These are phyloP conservation scores for Tetragnatha montana DNA, from an alignment of 2,888 invertebrate genomes.

Conservation along the genomic window DNA sequence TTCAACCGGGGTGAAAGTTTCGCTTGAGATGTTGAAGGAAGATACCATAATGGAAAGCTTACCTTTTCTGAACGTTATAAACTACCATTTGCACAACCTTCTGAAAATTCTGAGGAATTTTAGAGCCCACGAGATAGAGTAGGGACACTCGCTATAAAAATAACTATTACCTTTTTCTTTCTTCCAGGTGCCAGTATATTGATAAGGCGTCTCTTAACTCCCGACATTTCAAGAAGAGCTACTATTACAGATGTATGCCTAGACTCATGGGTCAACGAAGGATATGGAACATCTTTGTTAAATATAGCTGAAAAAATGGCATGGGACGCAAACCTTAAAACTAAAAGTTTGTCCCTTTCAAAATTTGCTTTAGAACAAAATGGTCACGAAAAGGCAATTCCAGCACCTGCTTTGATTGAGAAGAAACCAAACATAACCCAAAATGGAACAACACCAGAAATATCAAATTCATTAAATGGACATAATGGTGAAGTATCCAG, in stretches of 20 bases:
- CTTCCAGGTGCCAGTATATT: conserved; percentile 91
- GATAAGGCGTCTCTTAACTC: conserved; percentile 95
- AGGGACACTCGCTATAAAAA: neutral
- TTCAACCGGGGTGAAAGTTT: too few species aligned
- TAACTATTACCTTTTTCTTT: neutral
- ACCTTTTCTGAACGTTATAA: too few species aligned
- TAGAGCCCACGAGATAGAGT: too few species aligned
- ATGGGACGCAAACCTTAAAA: conserved; percentile 2
- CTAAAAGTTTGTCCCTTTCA: conserved; percentile 79
- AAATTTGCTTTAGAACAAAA: conserved; percentile 80
- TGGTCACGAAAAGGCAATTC: neutral
- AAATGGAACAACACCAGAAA: neutral
- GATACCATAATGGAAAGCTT: too few species aligned
- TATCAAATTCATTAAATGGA: neutral
- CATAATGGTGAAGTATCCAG: neutral
- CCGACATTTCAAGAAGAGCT: conserved; percentile 91
- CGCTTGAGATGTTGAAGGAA: too few species aligned
- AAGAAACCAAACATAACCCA: neutral
- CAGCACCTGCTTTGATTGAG: neutral
- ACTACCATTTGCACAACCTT: too few species aligned
- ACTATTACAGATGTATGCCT: conserved; percentile 95
- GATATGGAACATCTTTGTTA: conserved; percentile 86
- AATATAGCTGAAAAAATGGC: conserved; percentile 91
- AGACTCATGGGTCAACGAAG: conserved; percentile 97
- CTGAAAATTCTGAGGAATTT: too few species aligned